Conservation (phyloP, 2,888 invertebrate genomes). For the Ichneumoninae sp. region DNA sequence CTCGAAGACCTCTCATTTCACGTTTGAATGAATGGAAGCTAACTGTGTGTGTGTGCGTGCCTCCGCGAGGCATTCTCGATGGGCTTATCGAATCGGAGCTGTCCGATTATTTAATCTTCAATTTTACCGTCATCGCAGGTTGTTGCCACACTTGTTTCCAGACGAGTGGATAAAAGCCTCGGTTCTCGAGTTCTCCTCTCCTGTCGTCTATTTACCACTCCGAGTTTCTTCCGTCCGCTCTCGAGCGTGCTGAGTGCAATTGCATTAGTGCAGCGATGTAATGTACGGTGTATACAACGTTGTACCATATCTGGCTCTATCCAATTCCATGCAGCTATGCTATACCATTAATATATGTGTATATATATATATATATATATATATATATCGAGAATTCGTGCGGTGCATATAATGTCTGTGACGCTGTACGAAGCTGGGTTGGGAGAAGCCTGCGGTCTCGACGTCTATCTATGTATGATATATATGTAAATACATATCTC, state of each 20-base stretch:
- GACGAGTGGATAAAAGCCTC: constrained; percentile 14
- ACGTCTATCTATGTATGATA: not conserved
- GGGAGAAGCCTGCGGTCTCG: not conserved
- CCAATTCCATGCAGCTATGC: not conserved
- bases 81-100: not conserved
- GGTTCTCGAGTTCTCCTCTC: not conserved
- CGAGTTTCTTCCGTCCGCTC: constrained; percentile 59
- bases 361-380: constrained; percentile 36
- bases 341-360: not conserved
- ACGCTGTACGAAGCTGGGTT: not conserved
- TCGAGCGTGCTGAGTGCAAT: constrained; percentile 59
- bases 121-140: constrained; percentile 2
- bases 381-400: constrained; percentile 30
- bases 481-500: not conserved
- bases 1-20: no score
- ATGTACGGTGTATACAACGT: constrained; percentile 35
- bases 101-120: constrained; percentile 31
- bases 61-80: not conserved
- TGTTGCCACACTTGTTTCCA: constrained; percentile 20
- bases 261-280: constrained; percentile 60
- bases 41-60: not conserved
- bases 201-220: constrained; percentile 49
- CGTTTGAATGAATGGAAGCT: not conserved
- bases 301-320: constrained; percentile 4
- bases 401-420: not conserved